A percentile compares a stretch with the other conserved stretches of the same genome.
phyloP scores from a whole-genome alignment of 1,140 invertebrate species.

The Dreissena polymorpha region DNA sequence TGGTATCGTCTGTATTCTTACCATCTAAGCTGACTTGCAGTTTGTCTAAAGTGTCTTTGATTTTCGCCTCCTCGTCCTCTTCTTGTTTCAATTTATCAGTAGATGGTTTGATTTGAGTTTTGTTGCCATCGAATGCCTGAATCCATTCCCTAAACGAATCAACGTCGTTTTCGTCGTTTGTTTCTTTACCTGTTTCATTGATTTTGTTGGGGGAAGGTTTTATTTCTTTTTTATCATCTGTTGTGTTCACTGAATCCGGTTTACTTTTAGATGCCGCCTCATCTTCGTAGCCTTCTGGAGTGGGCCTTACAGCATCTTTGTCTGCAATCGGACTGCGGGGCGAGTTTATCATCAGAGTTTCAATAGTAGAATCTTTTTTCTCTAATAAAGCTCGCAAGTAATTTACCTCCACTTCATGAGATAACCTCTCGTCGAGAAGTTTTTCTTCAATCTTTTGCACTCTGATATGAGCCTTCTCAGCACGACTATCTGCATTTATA shows the following conservation, averaged over 20 bases:
- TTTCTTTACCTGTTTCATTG: neutral
- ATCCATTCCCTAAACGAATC: conserved; percentile 19
- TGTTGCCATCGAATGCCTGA: conserved; percentile 4
- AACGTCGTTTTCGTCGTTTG: neutral
- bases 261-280: conserved; percentile 13
- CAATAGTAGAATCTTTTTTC: conserved; percentile 30
- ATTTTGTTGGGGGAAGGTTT: neutral
- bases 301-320: conserved; percentile 11
- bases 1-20: too few relatives aligned
- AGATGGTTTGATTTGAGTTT: neutral
- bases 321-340: conserved; percentile 6
- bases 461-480: conserved; percentile 6
- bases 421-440: conserved; percentile 37
- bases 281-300: conserved; percentile 23
- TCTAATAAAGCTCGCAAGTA: conserved; percentile 34
- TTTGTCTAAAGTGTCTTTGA: neutral
- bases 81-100: neutral
- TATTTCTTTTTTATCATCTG: neutral
- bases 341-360: conserved; percentile 4
- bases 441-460: conserved; percentile 40
- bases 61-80: neutral
- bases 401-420: conserved; percentile 48
- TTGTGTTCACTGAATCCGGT: neutral
- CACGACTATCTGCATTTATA: conserved; percentile 5
- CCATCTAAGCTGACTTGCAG: neutral